Conservation (phyloP, 2,888 invertebrate genomes). For the Heterodera filipjevi region DNA sequence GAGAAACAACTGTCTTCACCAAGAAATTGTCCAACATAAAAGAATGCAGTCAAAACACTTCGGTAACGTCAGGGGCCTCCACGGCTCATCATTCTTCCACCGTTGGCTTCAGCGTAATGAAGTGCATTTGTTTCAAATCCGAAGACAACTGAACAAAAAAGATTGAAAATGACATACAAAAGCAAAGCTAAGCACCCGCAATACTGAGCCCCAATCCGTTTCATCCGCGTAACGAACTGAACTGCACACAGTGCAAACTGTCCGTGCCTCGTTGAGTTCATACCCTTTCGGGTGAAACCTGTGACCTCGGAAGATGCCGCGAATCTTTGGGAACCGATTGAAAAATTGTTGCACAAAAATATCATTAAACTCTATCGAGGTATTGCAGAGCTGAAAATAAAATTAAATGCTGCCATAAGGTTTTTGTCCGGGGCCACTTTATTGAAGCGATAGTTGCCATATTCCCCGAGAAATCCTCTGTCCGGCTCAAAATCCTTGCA, state of each 20-base stretch:
- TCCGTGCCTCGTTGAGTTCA: slow-evolving; percentile 13
- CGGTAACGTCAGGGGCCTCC: too few relatives aligned
- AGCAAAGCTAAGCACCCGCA: not conserved
- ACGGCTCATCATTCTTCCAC: not conserved
- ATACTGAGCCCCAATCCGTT: slow-evolving; percentile 13
- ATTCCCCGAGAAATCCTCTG: not conserved
- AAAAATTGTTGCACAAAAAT: slow-evolving; percentile 8
- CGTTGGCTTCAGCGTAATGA: not conserved
- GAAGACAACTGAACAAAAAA: not conserved
- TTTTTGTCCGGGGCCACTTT: too few relatives aligned
- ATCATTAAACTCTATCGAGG: slow-evolving; percentile 16
- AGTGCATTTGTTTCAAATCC: not conserved
- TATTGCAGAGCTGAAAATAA: slow-evolving; percentile 6
- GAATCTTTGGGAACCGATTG: slow-evolving; percentile 17
- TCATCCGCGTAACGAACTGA: not conserved
- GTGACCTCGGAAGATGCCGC: slow-evolving; percentile 20
- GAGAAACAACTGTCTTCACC: too few relatives aligned
- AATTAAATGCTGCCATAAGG: not conserved
- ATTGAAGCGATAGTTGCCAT: not conserved
- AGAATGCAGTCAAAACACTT: too few relatives aligned
- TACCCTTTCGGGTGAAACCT: not conserved
- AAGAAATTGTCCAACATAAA: too few relatives aligned
- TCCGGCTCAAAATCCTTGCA: not conserved
- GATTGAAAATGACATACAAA: not conserved
- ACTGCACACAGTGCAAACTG: slow-evolving; percentile 20